phyloP scores from a whole-genome alignment of 1,140 invertebrate genomes.

The Pseudomyrmex flavicornis region DNA sequence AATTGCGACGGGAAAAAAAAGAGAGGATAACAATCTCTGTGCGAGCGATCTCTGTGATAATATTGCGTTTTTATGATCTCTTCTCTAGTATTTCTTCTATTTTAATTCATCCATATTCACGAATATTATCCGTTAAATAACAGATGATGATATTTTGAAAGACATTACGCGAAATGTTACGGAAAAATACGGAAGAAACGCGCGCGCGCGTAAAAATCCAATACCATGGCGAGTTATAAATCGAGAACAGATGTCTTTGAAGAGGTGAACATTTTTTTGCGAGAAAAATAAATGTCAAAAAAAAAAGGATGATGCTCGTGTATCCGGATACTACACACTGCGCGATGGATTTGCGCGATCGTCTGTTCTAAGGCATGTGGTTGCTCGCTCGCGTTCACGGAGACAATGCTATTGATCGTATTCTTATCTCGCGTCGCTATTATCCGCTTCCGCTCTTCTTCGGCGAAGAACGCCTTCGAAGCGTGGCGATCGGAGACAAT shows the following conservation, averaged over 20 bases:
- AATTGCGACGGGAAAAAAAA: constrained; percentile 31
- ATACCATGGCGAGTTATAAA: background rate
- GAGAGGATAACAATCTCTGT: background rate
- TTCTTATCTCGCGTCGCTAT: constrained; percentile 47
- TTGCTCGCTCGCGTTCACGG: constrained; percentile 14
- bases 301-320: background rate
- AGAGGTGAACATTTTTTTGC: background rate
- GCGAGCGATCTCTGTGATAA: background rate
- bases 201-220: background rate
- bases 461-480: constrained; percentile 29
- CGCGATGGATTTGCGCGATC: constrained; percentile 25
- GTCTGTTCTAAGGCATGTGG: constrained; percentile 6
- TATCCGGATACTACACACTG: background rate
- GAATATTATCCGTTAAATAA: background rate
- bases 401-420: constrained; percentile 53
- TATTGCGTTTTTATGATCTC: too few relatives aligned
- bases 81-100: too few relatives aligned
- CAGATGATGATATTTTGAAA: background rate
- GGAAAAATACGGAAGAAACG: background rate
- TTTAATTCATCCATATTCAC: too few relatives aligned
- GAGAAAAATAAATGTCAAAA: background rate
- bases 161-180: background rate
- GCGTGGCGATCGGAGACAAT: constrained; percentile 50
- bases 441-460: constrained; percentile 41
- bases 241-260: background rate